Evolutionary conservation across 2,113 vertebrate genomes (phyloP).

Genomic region (Propithecus coquereli): DNA sequence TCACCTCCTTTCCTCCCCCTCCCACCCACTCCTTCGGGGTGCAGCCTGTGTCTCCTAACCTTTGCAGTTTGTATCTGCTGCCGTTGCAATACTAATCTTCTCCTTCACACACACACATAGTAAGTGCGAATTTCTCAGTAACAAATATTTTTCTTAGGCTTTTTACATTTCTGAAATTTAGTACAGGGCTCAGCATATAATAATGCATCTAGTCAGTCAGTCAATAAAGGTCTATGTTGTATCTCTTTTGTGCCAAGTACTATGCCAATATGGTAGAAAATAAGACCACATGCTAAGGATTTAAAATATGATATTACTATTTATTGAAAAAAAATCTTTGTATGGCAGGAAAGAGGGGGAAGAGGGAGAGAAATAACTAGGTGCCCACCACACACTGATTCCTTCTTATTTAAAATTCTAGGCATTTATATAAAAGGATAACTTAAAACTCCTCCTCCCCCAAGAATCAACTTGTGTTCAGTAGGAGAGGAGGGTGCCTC

Average conservation of each 20-base stretch:
- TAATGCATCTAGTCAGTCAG: background rate
- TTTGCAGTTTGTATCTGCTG: background rate
- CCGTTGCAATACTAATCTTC: background rate
- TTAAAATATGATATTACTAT: background rate
- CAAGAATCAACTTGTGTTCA: background rate
- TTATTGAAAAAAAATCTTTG: background rate
- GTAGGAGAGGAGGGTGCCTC: background rate
- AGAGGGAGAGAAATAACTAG: background rate
- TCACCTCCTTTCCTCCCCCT: background rate
- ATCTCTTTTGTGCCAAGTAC: background rate
- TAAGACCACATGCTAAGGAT: background rate
- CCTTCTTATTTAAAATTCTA: background rate
- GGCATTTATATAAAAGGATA: background rate
- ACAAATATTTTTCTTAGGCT: background rate
- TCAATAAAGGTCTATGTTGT: background rate
- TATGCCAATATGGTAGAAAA: background rate
- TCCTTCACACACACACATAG: background rate
- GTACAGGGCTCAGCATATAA: background rate
- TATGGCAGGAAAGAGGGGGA: background rate
- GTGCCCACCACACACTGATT: background rate
- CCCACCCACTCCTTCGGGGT: background rate
- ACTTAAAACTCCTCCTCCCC: background rate
- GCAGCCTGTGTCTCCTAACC: background rate
- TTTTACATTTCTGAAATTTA: background rate
- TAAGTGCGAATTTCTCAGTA: background rate